phyloP scores from a whole-genome alignment of 2,797 vertebrate genomes.

The Micrastur ruficollis region DNA sequence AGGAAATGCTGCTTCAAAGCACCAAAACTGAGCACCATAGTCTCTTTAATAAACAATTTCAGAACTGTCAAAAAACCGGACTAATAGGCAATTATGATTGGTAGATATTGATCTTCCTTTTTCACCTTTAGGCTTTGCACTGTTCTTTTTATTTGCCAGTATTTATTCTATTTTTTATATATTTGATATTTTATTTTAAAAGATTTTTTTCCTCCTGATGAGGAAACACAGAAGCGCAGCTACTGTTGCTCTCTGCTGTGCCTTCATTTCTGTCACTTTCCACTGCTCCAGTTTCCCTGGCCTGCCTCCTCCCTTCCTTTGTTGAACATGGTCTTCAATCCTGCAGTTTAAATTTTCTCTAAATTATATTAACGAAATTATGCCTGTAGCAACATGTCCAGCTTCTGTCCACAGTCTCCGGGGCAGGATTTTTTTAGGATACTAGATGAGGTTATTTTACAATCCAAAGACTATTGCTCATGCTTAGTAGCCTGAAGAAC shows the following conservation, averaged over 20 bases:
- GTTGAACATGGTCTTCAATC: neutral
- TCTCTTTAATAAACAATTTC: neutral
- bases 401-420: neutral
- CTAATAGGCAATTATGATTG: neutral
- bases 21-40: neutral
- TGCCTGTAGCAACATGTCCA: neutral
- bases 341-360: neutral
- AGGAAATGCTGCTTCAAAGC: conserved; percentile 13
- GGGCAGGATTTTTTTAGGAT: neutral
- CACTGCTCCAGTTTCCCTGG: neutral
- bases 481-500: neutral
- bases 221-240: neutral
- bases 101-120: neutral
- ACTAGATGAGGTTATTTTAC: neutral
- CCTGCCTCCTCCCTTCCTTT: neutral
- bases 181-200: neutral
- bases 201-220: neutral
- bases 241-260: neutral
- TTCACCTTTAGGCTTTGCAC: neutral
- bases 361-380: neutral
- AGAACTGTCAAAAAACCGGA: neutral
- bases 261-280: neutral
- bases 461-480: neutral
- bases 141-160: neutral
- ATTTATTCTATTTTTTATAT: neutral